Percentiles rank a stretch among this genome's conserved stretches.
Conservation (phyloP, 2,888 invertebrate species). For the Helleia helle region DNA sequence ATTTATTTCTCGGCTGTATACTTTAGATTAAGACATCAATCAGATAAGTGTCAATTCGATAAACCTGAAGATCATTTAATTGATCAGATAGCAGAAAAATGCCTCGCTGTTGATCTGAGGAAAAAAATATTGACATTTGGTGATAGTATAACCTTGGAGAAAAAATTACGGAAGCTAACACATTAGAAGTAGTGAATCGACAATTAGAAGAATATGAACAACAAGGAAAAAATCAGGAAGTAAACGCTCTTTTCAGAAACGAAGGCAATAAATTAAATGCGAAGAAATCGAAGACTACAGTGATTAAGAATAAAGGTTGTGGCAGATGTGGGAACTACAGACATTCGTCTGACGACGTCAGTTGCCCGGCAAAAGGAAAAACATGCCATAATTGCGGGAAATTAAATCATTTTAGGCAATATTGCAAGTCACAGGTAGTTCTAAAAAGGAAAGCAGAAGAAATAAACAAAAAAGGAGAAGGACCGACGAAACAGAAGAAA, state of each 20-base stretch:
- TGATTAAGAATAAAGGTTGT: not conserved
- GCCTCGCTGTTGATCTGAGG: constrained; percentile 11
- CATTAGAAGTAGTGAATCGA: constrained; percentile 12
- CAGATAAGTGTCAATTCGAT: constrained; percentile 15
- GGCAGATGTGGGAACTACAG: not conserved
- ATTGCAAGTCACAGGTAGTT: constrained; percentile 4
- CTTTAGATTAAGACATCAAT: constrained; percentile 5
- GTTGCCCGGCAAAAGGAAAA: constrained; percentile 9
- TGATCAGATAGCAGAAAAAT: constrained; percentile 16
- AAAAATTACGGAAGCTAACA: constrained; percentile 16
- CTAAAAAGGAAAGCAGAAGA: constrained; percentile 2
- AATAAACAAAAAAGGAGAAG: not conserved
- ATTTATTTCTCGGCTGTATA: no score
- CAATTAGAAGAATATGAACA: constrained; percentile 10
- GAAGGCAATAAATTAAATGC: not conserved
- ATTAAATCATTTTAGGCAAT: constrained; percentile 9
- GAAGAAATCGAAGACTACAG: not conserved
- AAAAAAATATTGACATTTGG: constrained; percentile 16
- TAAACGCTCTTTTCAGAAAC: not conserved
- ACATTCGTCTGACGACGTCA: not conserved
- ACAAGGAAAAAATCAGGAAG: constrained; percentile 2
- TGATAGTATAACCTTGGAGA: constrained; percentile 13
- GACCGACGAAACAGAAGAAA: not conserved
- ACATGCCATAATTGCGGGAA: constrained; percentile 8
- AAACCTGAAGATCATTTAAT: constrained; percentile 13